Evolutionary conservation across 2,797 vertebrate species (phyloP).

Genomic region (Notolepis coatsorum): DNA sequence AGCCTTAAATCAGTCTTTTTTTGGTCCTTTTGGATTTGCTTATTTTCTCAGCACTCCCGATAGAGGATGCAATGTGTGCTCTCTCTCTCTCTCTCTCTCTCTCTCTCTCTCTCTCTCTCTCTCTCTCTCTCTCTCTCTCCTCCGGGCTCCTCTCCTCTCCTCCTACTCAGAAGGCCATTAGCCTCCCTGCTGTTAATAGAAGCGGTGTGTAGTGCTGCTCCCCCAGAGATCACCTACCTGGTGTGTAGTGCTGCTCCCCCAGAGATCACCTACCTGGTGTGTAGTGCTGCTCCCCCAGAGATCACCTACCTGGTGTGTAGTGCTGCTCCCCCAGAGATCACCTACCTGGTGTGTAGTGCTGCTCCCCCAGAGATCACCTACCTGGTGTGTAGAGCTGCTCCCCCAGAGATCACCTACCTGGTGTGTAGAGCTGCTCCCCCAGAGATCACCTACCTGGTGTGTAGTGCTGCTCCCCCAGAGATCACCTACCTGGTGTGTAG

Average conservation of each 20-base stretch:
- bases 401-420: constrained; percentile 59
- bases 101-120: too few relatives aligned
- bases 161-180: constrained; percentile 69
- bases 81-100: too few relatives aligned
- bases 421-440: constrained; percentile 58
- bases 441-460: constrained; percentile 58
- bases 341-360: constrained; percentile 54
- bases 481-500: constrained; percentile 58
- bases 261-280: constrained; percentile 58
- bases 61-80: constrained; percentile 53
- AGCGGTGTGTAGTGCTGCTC: constrained; percentile 23
- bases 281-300: constrained; percentile 58
- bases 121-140: too few relatives aligned
- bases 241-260: constrained; percentile 58
- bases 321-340: too few relatives aligned
- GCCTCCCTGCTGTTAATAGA: constrained; percentile 71
- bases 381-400: constrained; percentile 57
- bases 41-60: constrained; percentile 29
- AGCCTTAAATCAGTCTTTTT: constrained; percentile 40
- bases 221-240: constrained; percentile 35
- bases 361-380: constrained; percentile 58
- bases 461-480: constrained; percentile 58
- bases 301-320: constrained; percentile 58
- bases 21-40: constrained; percentile 45
- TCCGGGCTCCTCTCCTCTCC: constrained; percentile 53